These are phyloP conservation scores for Rhynchophorus ferrugineus DNA, from an alignment of 1,140 invertebrate species.

Conservation along the genomic window DNA sequence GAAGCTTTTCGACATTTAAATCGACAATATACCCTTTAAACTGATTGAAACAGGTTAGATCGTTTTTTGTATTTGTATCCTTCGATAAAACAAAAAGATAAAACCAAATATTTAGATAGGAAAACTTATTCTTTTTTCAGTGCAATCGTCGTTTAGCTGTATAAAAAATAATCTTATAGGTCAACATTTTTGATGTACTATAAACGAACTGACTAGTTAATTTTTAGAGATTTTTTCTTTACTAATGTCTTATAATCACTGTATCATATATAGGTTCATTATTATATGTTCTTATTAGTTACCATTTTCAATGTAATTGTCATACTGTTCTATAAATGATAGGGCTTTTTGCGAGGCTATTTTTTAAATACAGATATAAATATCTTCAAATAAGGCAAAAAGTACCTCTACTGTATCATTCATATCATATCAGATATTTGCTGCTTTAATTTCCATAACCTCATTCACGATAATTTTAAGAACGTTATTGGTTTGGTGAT, in stretches of 20 bases:
- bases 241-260: no score
- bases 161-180: slow-evolving; percentile 6
- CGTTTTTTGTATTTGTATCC: not conserved
- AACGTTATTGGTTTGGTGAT: no score
- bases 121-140: slow-evolving; percentile 6
- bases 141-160: slow-evolving; percentile 13
- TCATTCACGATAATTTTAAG: no score
- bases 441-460: no score
- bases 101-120: not conserved
- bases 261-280: no score
- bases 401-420: not conserved
- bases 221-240: slow-evolving; percentile 3
- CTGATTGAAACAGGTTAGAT: not conserved
- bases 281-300: no score
- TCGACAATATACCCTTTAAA: not conserved
- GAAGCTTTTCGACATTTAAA: not conserved
- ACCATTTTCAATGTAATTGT: no score
- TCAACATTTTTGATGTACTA: slow-evolving; percentile 11
- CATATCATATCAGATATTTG: not conserved
- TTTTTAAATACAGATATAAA: not conserved
- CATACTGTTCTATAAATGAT: not conserved
- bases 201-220: slow-evolving; percentile 21
- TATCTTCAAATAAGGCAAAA: not conserved
- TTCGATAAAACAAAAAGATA: not conserved
- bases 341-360: not conserved